Evolutionary conservation across 2,113 vertebrate genomes (phyloP).

Genomic region (Dipodomys merriami): DNA sequence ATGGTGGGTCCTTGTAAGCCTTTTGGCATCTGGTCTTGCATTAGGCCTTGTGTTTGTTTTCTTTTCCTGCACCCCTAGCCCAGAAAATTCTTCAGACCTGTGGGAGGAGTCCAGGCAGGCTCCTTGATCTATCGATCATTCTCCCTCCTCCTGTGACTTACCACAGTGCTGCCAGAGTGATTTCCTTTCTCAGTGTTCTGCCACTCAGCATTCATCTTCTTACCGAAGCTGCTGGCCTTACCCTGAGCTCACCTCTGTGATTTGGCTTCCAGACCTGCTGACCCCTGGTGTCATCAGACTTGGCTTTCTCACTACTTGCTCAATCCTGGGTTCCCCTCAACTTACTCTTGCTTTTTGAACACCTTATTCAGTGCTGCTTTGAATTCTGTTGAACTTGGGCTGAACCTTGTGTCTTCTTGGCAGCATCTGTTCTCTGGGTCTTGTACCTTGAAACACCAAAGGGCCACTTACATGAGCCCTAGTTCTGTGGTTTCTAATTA

Average conservation of each 20-base stretch:
- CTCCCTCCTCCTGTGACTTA: background rate
- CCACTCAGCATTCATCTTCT: background rate
- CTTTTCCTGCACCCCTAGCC: background rate
- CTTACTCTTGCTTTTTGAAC: background rate
- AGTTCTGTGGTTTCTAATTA: constrained; percentile 50
- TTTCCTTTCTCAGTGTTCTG: background rate
- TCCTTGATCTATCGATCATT: background rate
- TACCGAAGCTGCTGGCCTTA: accelerated
- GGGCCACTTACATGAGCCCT: constrained; percentile 30
- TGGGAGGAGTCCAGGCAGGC: background rate
- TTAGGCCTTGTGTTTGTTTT: constrained; percentile 25
- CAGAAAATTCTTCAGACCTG: background rate
- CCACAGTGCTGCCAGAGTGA: background rate
- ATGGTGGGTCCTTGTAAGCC: background rate
- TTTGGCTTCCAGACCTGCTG: background rate
- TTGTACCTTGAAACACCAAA: constrained; percentile 57
- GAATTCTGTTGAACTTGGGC: constrained; percentile 56
- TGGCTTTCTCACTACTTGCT: background rate
- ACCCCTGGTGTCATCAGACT: background rate
- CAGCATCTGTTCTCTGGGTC: constrained; percentile 15
- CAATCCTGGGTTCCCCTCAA: background rate
- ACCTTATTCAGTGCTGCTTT: constrained; percentile 13
- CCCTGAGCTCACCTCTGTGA: background rate
- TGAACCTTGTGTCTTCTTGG: constrained; percentile 54
- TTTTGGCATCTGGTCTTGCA: background rate